These are phyloP conservation scores for Rhagoletis zephyria DNA, from an alignment of 1,140 invertebrate genomes.

Conservation along the genomic window DNA sequence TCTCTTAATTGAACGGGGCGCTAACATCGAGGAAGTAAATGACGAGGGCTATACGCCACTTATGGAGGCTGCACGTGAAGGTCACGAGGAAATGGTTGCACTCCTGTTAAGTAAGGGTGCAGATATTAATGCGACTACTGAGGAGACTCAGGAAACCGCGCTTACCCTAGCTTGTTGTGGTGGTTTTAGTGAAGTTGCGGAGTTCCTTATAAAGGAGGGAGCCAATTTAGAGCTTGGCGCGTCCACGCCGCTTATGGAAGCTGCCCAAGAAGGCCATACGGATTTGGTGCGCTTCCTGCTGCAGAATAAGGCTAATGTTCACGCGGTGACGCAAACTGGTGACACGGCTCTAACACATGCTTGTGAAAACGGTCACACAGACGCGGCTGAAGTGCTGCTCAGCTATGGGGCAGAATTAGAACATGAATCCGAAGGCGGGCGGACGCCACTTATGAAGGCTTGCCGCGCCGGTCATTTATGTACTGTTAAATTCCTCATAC, in stretches of 20 bases:
- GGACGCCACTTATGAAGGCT: constrained; percentile 98
- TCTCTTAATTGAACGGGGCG: constrained; percentile 94
- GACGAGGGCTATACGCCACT: constrained; percentile 99
- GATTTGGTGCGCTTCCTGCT: constrained; percentile 92
- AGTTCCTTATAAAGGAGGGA: constrained; percentile 94
- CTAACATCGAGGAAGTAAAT: constrained; percentile 99
- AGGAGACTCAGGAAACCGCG: constrained; percentile 98
- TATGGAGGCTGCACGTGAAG: constrained; percentile 98
- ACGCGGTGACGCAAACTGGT: constrained; percentile 93
- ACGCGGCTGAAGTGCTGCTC: constrained; percentile 91
- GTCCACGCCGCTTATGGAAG: constrained; percentile 98
- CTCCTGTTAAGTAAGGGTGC: constrained; percentile 93
- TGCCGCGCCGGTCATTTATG: constrained; percentile 98
- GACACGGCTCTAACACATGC: constrained; percentile 98
- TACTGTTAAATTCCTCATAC: constrained; percentile 96
- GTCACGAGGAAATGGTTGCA: constrained; percentile 98
- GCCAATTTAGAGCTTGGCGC: constrained; percentile 96
- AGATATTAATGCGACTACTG: constrained; percentile 97
- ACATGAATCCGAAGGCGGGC: constrained; percentile 93
- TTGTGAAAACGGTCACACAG: constrained; percentile 95
- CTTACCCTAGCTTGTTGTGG: constrained; percentile 97
- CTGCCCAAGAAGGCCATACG: constrained; percentile 95
- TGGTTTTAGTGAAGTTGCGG: constrained; percentile 97
- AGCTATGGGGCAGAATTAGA: constrained; percentile 93
- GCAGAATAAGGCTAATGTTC: constrained; percentile 89